Base-by-base conservation (phyloP, 2,888 invertebrate species). In the Norana najaformis region DNA sequence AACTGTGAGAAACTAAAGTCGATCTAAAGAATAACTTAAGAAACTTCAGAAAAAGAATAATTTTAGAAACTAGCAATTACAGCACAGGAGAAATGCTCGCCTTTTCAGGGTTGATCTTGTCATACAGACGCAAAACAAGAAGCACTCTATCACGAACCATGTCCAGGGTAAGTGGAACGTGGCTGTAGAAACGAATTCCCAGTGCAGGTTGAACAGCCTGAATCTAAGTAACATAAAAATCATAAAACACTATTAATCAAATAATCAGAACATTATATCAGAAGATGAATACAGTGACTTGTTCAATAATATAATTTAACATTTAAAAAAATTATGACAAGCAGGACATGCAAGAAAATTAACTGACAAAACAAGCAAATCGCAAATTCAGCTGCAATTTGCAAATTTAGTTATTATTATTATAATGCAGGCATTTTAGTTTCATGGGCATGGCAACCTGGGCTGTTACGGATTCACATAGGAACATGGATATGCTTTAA, bases 51-150 rank as follows among this genome's bases (percentile, higher is more conserved):
- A n/a, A n/a, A n/a, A n/a, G 2, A 69, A n/a, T n/a, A 69, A 69
- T n/a, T 69, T 69, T n/a, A 69, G 30, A 69, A n/a, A n/a, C 1
- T 1, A 35, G 83, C 83, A 83, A 83, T 5, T 83, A 35, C 83
- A 35, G 36, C 35, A 83, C 35, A n/a, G 16, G 30, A 69, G 30
- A 69, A 23, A 53, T 69, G 30, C 85, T 36, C 92, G 98, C 98
- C 97, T 98, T 97, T 93, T 96, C 96, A 93, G 96, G 96, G 93
- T 96, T 96, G 94, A 98, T 96, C 96, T 98, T 98, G 96, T 98
- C 98, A 96, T 97, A 98, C 92, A 97, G 96, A 93, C 96, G 96
- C 95, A 98, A 96, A 94, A 98, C 97, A 96, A 97, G 97, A 94
- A 98, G 95, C 91, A 98, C 97, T 94, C 98, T 96, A 91, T 97